phyloP scores from a whole-genome alignment of 1,140 invertebrate species.

The Littorina saxatilis region DNA sequence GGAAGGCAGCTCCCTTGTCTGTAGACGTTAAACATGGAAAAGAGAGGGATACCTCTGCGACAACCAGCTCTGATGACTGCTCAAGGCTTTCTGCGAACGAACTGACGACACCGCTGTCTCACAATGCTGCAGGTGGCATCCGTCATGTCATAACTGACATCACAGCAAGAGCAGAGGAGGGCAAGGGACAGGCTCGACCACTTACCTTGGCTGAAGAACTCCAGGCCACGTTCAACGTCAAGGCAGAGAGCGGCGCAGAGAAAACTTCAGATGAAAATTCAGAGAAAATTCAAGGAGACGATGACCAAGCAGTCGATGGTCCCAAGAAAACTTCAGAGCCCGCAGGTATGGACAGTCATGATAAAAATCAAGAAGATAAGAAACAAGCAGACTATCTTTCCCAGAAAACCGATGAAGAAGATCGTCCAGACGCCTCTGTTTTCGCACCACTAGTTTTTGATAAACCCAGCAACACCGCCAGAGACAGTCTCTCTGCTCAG shows the following conservation, averaged over 20 bases:
- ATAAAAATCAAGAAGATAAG: too few relatives aligned
- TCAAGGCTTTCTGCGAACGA: not conserved
- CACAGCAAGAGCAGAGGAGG: not conserved
- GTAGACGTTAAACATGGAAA: too few relatives aligned
- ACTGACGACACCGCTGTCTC: not conserved
- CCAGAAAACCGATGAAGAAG: not conserved
- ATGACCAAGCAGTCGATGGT: not conserved
- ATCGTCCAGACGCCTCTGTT: not conserved
- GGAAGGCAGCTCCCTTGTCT: too few relatives aligned
- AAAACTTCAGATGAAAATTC: not conserved
- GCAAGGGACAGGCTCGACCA: not conserved
- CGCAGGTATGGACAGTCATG: too few relatives aligned
- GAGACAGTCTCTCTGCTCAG: slow-evolving; percentile 1
- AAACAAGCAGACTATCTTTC: not conserved
- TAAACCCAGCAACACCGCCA: not conserved
- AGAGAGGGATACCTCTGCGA: not conserved
- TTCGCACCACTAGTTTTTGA: too few relatives aligned
- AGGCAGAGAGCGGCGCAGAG: not conserved
- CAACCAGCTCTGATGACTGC: not conserved
- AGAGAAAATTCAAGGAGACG: not conserved
- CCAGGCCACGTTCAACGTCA: not conserved
- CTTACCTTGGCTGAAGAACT: not conserved
- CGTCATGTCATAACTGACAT: not conserved
- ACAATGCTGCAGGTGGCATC: not conserved
- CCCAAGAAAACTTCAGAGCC: not conserved